Percentiles rank a stretch among this genome's conserved stretches.
Evolutionary conservation across 2,797 vertebrate genomes (phyloP).

Genomic region (Pempheris klunzingeri): DNA sequence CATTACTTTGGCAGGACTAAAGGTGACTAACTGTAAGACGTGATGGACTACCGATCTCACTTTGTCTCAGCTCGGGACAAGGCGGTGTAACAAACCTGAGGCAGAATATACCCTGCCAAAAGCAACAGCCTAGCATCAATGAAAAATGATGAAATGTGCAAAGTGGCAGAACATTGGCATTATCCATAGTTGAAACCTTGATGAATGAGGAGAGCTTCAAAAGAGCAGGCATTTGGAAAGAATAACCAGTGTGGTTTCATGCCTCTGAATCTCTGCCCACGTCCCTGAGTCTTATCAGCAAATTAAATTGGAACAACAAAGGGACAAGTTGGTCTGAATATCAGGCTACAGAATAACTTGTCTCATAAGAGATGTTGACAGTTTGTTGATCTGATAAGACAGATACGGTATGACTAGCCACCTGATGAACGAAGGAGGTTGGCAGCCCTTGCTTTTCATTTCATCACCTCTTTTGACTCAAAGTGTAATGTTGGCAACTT

Average conservation of each 20-base stretch:
- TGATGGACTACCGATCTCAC: constrained; percentile 9
- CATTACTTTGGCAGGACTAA: constrained; percentile 2
- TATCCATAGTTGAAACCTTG: constrained; percentile 10
- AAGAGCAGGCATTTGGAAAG: constrained; percentile 3
- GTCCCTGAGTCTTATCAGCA: background rate
- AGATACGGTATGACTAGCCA: background rate
- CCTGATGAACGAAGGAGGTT: background rate
- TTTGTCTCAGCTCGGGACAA: constrained; percentile 5
- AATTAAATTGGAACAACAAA: constrained; percentile 10
- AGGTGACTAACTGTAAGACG: background rate
- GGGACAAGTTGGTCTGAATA: no score
- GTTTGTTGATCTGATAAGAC: background rate
- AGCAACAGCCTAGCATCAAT: constrained; percentile 5
- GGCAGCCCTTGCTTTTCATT: background rate
- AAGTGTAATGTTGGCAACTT: background rate
- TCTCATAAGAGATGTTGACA: constrained; percentile 12
- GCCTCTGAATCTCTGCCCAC: background rate
- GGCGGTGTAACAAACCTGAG: constrained; percentile 20
- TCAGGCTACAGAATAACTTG: no score
- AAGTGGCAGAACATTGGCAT: constrained; percentile 15
- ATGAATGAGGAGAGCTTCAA: constrained; percentile 8
- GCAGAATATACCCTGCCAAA: constrained; percentile 24
- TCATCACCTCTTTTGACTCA: background rate
- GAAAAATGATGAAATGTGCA: constrained; percentile 18
- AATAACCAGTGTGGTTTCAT: constrained; percentile 7